Base-by-base conservation (phyloP, 64 coral and sea anemone genomes). In the Dendrophyllia cribrosa region DNA sequence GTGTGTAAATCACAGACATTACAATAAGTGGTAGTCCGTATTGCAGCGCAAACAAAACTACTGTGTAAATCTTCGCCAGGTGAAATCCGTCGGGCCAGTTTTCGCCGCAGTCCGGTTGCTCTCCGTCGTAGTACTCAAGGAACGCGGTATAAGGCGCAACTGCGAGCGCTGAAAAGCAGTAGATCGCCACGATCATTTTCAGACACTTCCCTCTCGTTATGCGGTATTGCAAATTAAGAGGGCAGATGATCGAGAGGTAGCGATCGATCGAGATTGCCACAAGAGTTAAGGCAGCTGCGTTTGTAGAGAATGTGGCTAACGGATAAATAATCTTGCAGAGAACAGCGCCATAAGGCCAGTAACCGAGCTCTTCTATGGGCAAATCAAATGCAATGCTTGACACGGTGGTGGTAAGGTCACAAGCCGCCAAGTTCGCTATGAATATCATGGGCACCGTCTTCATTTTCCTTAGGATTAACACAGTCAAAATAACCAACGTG, bases 391-490 rank as follows among this genome's bases (percentile, higher is more conserved):
- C 73, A 7, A 97, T 97, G 44, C 95, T 97, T 13, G 95, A 87
- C 9, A 97, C 16, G 3, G 95, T 97, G 0, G 95, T 97, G 7
- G 80, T 70, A 9, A 97, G 63, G 82, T 97, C 95, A 25, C 95
- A 97, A 8, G 75, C 85, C 3, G 95, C 95, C 20, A 97, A 78
- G 52, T 87, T 97, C 25, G 95, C 95, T 34, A 94, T 83, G 19
- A 97, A 97, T 9, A 97, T 91, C 26, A 94, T 97, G 0, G 95
- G 95, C 23, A 97, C 95, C 8, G 95, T 90, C 59, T 94, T 97
- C 71, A 97, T 87, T 20, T 89, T 76, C 50, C 87, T 59, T 45
- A 94, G 87, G 14, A 91, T 45, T 15, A 93, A 65, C 63, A 97
- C 95, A 0, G 95, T 91, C 46, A 97, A 66, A 43, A 97, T 94